Conservation (phyloP, 2,888 invertebrate genomes). For the Clistopyga incitator region DNA sequence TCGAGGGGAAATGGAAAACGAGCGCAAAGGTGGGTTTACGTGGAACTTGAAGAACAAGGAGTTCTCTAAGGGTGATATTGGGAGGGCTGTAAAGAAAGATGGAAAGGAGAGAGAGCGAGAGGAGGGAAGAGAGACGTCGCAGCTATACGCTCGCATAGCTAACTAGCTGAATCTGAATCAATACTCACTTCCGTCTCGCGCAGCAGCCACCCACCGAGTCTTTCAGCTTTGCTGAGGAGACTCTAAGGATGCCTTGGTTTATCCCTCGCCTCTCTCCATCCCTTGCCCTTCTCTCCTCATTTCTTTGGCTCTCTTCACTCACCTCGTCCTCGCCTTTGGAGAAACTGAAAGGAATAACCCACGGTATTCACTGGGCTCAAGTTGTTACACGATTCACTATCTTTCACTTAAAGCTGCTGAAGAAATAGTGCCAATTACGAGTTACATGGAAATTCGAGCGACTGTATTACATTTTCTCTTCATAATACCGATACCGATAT, state of each 20-base stretch:
- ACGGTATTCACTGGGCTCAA: background rate
- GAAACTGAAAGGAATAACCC: background rate
- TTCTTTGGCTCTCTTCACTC: conserved; percentile 41
- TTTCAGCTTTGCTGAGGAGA: conserved; percentile 63
- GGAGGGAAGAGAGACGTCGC: conserved; percentile 65
- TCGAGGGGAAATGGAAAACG: conserved; percentile 42
- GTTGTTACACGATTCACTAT: background rate
- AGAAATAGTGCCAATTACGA: background rate
- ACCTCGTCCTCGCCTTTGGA: background rate
- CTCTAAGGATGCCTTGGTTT: conserved; percentile 48
- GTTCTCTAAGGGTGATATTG: conserved; percentile 11
- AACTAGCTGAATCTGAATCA: conserved; percentile 83
- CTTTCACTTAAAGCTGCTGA: background rate
- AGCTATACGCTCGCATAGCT: conserved; percentile 79
- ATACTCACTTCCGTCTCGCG: conserved; percentile 79
- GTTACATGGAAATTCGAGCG: background rate
- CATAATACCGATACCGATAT: too few relatives aligned
- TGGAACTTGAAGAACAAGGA: conserved; percentile 30
- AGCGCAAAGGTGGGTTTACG: conserved; percentile 38
- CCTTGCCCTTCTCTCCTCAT: conserved; percentile 24
- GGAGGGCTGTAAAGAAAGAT: conserved; percentile 26
- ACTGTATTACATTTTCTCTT: background rate
- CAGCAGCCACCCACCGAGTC: conserved; percentile 70
- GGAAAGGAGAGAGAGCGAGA: conserved; percentile 29
- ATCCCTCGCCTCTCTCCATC: conserved; percentile 44